phyloP scores from a whole-genome alignment of 2,797 vertebrate genomes.

The Hapalemur alaotrensis region DNA sequence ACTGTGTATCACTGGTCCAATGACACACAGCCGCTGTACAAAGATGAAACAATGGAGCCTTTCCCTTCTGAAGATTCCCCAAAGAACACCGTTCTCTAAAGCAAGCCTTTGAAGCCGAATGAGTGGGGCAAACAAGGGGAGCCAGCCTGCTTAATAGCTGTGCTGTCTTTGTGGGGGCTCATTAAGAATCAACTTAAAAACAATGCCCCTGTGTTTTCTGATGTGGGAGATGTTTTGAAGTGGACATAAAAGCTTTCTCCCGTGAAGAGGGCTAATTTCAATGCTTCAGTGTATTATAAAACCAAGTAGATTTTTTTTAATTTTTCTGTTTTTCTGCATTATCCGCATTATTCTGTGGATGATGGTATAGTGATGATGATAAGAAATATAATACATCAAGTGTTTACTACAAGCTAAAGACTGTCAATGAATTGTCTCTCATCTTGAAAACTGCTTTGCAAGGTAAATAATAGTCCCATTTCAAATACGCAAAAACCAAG shows the following conservation, averaged over 20 bases:
- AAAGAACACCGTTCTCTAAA: constrained; percentile 61
- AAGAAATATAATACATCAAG: neutral
- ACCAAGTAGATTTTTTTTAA: neutral
- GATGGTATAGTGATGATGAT: neutral
- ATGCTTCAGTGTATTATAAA: neutral
- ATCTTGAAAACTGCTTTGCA: neutral
- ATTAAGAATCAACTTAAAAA: constrained; percentile 49
- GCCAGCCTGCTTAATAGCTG: constrained; percentile 22
- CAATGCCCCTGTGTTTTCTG: neutral
- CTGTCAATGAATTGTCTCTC: neutral
- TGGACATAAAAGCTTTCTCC: constrained; percentile 48
- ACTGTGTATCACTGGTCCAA: neutral
- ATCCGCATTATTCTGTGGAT: neutral
- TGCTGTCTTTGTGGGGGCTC: neutral
- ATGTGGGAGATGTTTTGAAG: constrained; percentile 54
- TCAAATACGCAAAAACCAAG: constrained; percentile 9
- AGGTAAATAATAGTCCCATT: neutral
- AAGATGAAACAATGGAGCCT: constrained; percentile 70
- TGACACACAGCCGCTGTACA: constrained; percentile 53
- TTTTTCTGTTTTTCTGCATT: neutral
- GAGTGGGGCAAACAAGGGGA: constrained; percentile 44
- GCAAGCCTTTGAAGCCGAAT: constrained; percentile 67
- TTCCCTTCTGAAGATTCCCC: constrained; percentile 64
- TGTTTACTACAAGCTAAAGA: neutral
- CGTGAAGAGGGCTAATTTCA: neutral